Percentiles rank a stretch among this genome's conserved stretches.
Conservation (phyloP, 2,113 vertebrate genomes). For the Crypturellus undulatus region DNA sequence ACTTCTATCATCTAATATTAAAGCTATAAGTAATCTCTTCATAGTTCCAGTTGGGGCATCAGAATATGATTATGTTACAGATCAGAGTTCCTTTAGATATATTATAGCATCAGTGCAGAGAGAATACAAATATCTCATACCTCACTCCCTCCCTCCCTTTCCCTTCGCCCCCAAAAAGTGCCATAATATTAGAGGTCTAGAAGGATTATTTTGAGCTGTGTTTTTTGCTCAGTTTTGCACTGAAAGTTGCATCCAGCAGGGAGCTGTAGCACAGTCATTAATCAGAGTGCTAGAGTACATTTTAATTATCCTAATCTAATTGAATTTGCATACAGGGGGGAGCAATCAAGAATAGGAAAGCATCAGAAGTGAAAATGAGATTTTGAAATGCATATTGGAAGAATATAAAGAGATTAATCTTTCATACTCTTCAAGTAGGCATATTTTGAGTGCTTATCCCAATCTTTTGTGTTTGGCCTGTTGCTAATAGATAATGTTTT, state of each 20-base stretch:
- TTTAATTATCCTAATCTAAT: neutral
- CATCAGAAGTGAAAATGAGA: neutral
- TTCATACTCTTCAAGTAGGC: neutral
- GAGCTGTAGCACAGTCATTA: neutral
- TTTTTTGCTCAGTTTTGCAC: rapidly evolving
- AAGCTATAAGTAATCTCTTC: neutral
- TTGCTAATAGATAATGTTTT: neutral
- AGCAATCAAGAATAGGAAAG: neutral
- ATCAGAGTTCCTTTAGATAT: neutral
- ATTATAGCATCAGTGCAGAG: neutral
- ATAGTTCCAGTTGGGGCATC: neutral
- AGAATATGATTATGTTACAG: neutral
- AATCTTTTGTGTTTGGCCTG: neutral
- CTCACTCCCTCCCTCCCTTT: neutral
- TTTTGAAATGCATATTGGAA: neutral
- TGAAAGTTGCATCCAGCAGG: neutral
- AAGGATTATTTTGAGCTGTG: neutral
- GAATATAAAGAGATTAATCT: neutral
- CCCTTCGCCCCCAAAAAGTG: too few relatives aligned
- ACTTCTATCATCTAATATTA: neutral
- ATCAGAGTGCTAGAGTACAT: neutral
- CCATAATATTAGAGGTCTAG: neutral
- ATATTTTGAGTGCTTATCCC: neutral
- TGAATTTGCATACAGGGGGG: neutral
- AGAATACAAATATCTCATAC: neutral